Base-by-base conservation (phyloP, 53 echinoderm and acorn worm species). In the Echinarachnius parma region DNA sequence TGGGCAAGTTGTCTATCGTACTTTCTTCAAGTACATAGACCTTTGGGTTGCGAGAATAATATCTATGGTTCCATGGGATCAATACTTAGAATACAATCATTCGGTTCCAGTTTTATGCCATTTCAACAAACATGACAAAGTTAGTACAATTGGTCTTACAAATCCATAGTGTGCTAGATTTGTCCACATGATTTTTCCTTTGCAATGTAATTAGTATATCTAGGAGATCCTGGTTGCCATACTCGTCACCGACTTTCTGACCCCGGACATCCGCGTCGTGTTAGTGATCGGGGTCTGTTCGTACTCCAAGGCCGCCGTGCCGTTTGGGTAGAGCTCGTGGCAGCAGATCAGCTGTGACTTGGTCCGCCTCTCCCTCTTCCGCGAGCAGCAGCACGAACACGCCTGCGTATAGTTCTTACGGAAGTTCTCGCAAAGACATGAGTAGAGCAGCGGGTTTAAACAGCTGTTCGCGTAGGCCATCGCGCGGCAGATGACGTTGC, bases 401-500 rank as follows among this genome's bases (percentile, higher is more conserved):
- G 74, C 74, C 74, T 72, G 74, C 56, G 55, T 37, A 42, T 72
- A 72, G 26, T 72, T 72, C 74, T 72, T 83, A 28, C 91, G 82
- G 80, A 96, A 96, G 21, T 96, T 96, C 77, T 96, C 87, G 25
- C 96, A 84, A 27, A 96, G 82, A 59, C 91, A 96, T 9, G 87
- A 87, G 70, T 96, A 96, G 48, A 96, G 85, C 13, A 96, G 58
- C 0, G 96, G 96, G 47, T 96, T 96, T 50, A 91, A 66, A 29
- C 96, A 96, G 64, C 91, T 88, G 59, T 91, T 96, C 26, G 86
- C 32, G 64, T 91, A 96, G 10, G 69, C 80, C 25, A 91, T 48
- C 56, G 62, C n/a, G 13, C 84, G 78, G 55, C 68, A 30, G n/a
- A 84, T 5, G 28, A 91, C 66, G 3, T 76, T 77, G 28, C 76